phyloP scores from a whole-genome alignment of 2,888 invertebrate species.

The Terebella lapidaria region DNA sequence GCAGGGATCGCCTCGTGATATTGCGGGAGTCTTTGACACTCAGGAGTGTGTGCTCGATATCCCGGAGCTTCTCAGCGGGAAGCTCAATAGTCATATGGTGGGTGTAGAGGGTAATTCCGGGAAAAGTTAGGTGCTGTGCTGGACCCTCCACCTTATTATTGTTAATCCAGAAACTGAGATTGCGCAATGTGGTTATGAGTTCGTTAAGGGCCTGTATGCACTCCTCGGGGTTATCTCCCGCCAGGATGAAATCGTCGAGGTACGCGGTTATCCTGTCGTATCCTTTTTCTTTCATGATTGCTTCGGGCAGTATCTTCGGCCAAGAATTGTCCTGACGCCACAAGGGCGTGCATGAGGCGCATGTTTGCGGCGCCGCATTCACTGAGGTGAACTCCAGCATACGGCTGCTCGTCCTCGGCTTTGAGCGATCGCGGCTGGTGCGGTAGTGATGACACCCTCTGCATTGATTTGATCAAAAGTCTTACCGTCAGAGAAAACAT shows the following conservation, averaged over 20 bases:
- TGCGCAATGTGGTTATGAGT: not conserved
- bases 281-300: not conserved
- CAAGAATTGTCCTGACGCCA: too few relatives aligned
- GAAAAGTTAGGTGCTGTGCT: not conserved
- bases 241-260: not conserved
- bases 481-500: too few relatives aligned
- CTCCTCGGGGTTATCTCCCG: not conserved
- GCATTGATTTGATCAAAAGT: too few relatives aligned
- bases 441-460: too few relatives aligned
- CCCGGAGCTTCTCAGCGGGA: not conserved
- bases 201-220: not conserved
- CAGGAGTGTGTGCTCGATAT: not conserved
- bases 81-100: not conserved
- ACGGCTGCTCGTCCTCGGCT: too few relatives aligned
- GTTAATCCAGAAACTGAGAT: not conserved
- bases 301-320: too few relatives aligned
- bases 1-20: not conserved
- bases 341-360: too few relatives aligned
- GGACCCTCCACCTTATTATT: not conserved
- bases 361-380: too few relatives aligned
- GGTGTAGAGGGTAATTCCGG: not conserved
- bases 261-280: not conserved
- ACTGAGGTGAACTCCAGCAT: too few relatives aligned
- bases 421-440: too few relatives aligned
- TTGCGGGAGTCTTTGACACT: not conserved